Percentiles rank a stretch among this genome's conserved stretches.
phyloP scores from a whole-genome alignment of 2,797 vertebrate species.

The Arrhamphus sclerolepis region DNA sequence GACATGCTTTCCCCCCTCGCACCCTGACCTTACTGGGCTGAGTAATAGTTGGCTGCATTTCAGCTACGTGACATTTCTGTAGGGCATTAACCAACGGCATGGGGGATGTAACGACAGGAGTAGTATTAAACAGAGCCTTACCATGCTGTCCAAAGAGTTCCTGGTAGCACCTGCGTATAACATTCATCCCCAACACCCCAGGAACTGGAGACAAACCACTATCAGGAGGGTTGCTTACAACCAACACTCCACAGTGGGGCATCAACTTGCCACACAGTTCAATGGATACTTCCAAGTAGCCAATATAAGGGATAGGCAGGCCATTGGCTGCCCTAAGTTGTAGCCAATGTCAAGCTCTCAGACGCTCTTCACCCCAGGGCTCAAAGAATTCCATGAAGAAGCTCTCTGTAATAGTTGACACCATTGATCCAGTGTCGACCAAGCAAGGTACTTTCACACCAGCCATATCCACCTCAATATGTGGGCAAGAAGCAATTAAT shows the following conservation, averaged over 20 bases:
- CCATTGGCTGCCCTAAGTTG: conserved; percentile 14
- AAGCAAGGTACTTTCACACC: conserved; percentile 5
- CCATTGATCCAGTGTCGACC: conserved; percentile 24
- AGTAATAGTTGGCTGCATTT: accelerated
- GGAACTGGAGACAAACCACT: background rate
- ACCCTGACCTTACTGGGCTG: background rate
- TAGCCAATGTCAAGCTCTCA: background rate
- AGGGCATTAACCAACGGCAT: background rate
- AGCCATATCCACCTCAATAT: conserved; percentile 2
- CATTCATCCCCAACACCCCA: conserved; percentile 23
- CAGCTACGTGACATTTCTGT: background rate
- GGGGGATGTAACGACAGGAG: background rate
- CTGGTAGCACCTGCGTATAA: background rate
- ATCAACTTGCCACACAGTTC: conserved; percentile 17
- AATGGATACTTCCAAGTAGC: conserved; percentile 26
- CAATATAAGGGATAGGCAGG: conserved; percentile 18
- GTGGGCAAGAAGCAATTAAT: conserved; percentile 2
- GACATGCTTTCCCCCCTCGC: background rate
- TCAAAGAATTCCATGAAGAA: conserved; percentile 14
- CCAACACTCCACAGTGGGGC: conserved; percentile 5
- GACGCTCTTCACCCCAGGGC: background rate
- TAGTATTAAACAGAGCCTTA: background rate
- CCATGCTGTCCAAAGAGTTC: conserved; percentile 30
- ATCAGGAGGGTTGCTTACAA: conserved; percentile 6
- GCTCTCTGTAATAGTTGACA: conserved; percentile 5